phyloP scores from a whole-genome alignment of 2,113 vertebrate genomes.

The Deroptyus accipitrinus region DNA sequence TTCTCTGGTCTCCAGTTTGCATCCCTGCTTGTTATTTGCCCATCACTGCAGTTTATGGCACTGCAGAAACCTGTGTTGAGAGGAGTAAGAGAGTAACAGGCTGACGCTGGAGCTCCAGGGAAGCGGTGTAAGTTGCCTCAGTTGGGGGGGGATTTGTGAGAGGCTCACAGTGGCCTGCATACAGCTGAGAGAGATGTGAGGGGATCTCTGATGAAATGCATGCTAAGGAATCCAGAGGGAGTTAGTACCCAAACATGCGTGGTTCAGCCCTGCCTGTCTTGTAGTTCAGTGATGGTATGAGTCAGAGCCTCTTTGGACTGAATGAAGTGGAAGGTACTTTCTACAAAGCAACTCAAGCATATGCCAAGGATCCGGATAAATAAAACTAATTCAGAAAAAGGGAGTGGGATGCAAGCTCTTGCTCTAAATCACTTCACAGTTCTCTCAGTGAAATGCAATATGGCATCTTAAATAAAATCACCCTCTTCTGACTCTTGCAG shows the following conservation, averaged over 20 bases:
- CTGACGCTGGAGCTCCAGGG: neutral
- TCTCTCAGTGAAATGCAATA: slow-evolving; percentile 33
- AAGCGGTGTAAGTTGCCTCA: neutral
- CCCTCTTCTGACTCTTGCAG: slow-evolving; percentile 42
- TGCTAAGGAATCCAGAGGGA: slow-evolving; percentile 31
- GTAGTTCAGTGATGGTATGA: slow-evolving; percentile 47
- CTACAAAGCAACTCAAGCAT: slow-evolving; percentile 59
- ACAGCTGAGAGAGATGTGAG: neutral
- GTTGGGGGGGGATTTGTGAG: neutral
- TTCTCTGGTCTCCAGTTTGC: neutral
- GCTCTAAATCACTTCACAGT: slow-evolving; percentile 46
- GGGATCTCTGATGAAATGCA: neutral
- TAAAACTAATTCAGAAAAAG: slow-evolving; percentile 69
- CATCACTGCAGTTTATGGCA: neutral
- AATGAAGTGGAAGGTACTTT: slow-evolving; percentile 69
- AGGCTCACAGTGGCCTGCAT: neutral
- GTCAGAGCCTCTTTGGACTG: slow-evolving; percentile 60
- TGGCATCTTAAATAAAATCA: slow-evolving; percentile 66
- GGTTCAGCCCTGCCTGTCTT: slow-evolving; percentile 50
- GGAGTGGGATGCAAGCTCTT: slow-evolving; percentile 55
- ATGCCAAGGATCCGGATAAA: slow-evolving; percentile 58
- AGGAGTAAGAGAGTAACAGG: neutral
- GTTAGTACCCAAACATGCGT: slow-evolving; percentile 59
- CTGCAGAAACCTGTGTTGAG: neutral
- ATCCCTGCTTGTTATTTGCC: neutral